Base-by-base conservation (phyloP, 2,888 invertebrate species). In the Phania funesta region DNA sequence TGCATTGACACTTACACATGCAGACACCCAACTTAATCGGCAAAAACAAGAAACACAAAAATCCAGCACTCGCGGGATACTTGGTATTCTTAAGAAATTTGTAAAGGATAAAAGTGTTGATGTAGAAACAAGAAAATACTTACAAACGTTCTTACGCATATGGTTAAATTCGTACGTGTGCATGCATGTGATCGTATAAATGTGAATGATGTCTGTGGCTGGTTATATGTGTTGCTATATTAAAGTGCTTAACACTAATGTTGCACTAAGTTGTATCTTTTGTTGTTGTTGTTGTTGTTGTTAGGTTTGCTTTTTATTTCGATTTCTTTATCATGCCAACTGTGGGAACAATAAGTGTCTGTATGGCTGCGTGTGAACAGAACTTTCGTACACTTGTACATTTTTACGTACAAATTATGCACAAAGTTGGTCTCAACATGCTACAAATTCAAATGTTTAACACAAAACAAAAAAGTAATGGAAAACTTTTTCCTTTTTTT, bases 241-340 rank as follows among this genome's bases (percentile, higher is more conserved):
- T 56, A 41, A 76, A 80, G 58, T 71, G 60, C 67, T 75, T 76
- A 71, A 60, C 65, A 76, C 70, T 80, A 75, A 75, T 65, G 65
- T 62, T 56, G 65, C 52, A 38, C 13, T 32, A n/a, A 44, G 41
- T 29, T 60, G 52, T n/a, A n/a, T n/a, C n/a, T n/a, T n/a, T 60
- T 65, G 29, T 54, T 77, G 20, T 54, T 77, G 58, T 32, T 60
- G 52, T 60, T 65, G 29, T 54, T 77, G 20, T 54, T 77, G 58
- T 32, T 46, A 38, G 41, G 8, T n/a, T 24, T 32, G 18, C 1
- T 38, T 41, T 68, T 44, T 56, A 75, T 68, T 68, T 74, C 52
- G 13, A 58, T 50, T 76, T 48, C 65, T 67, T 46, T 67, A 29
- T 54, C 38, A 48, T 73, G 60, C 71, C 71, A 81, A 65, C 65